Evolutionary conservation across 2,888 invertebrate species (phyloP).

Genomic region (Apotomis capreana): DNA sequence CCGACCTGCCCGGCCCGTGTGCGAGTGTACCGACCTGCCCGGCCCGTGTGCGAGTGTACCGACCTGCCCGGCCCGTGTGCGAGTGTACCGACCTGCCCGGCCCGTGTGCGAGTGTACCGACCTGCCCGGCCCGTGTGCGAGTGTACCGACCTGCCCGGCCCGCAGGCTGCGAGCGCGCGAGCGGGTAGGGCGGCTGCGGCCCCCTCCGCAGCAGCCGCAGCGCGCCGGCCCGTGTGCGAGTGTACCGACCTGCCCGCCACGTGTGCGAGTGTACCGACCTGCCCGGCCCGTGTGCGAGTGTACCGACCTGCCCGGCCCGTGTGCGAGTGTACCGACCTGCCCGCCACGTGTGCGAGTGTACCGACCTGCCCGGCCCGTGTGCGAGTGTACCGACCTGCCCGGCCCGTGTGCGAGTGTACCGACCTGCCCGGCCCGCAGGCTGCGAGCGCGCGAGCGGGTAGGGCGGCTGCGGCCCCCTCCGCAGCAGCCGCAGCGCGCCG

Average conservation of each 20-base stretch:
- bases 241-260: constrained; percentile 92
- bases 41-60: no score
- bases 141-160: constrained; percentile 69
- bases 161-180: constrained; percentile 80
- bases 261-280: constrained; percentile 78
- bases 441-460: constrained; percentile 88
- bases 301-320: no score
- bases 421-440: constrained; percentile 47
- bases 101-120: constrained; percentile 37
- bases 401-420: constrained; percentile 28
- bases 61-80: no score
- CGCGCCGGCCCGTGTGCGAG: constrained; percentile 79
- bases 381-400: constrained; percentile 51
- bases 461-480: constrained; percentile 90
- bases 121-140: constrained; percentile 47
- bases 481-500: constrained; percentile 70
- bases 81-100: no score
- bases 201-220: constrained; percentile 85
- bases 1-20: constrained; percentile 47
- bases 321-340: no score
- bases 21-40: constrained; percentile 6
- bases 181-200: constrained; percentile 92
- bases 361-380: not conserved
- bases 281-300: constrained; percentile 45
- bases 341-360: no score